phyloP scores from a whole-genome alignment of 2,113 vertebrate species.

The Cinclus mexicanus region DNA sequence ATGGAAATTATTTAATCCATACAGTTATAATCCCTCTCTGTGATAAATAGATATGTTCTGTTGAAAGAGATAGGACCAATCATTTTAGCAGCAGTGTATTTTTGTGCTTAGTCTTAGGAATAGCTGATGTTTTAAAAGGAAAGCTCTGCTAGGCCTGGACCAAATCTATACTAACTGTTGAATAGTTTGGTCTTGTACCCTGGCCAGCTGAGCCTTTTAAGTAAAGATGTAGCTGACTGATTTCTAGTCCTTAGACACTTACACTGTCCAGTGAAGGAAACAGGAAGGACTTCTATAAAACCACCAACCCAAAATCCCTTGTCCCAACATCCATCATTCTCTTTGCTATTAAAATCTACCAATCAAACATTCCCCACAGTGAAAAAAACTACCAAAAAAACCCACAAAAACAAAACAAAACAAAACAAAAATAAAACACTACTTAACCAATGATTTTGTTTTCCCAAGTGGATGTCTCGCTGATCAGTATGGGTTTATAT shows the following conservation, averaged over 20 bases:
- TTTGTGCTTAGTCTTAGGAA: neutral
- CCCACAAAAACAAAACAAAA: no score
- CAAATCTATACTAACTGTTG: neutral
- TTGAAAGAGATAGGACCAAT: neutral
- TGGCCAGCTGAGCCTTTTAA: neutral
- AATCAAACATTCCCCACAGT: neutral
- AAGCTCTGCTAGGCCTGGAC: neutral
- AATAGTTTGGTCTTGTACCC: neutral
- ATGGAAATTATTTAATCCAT: neutral
- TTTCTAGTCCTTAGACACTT: neutral
- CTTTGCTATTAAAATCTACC: neutral
- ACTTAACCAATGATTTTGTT: neutral
- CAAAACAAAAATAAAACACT: neutral
- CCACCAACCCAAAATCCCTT: fast-evolving
- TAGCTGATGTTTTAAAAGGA: neutral
- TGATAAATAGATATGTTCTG: neutral
- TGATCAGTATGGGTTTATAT: neutral
- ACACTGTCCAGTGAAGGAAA: neutral
- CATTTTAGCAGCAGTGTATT: neutral
- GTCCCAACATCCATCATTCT: neutral
- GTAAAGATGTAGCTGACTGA: neutral
- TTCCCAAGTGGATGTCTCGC: neutral
- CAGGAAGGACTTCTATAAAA: neutral
- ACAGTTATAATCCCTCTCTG: neutral
- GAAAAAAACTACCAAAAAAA: neutral